Conservation (phyloP, 92 coral and sea anemone genomes). For the Plumapathes pennacea region DNA sequence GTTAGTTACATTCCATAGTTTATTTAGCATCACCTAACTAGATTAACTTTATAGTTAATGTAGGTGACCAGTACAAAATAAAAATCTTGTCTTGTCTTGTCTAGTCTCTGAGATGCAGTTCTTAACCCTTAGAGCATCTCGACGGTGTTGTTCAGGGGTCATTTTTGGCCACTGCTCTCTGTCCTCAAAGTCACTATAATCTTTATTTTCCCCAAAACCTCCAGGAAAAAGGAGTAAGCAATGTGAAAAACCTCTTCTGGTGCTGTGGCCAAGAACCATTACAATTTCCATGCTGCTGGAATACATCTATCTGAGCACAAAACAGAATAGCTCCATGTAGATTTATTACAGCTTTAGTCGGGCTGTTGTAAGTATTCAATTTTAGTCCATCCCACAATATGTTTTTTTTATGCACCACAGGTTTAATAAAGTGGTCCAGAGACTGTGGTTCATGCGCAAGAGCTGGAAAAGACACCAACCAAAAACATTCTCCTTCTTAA, state of each 20-base stretch:
- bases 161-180: slow-evolving; percentile 50
- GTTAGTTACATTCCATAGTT: no score
- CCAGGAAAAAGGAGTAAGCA: slow-evolving; percentile 52
- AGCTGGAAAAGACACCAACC: no score
- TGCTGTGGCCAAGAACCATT: slow-evolving; percentile 58
- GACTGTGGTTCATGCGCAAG: slow-evolving; percentile 39
- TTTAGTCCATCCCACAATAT: slow-evolving; percentile 37
- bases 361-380: slow-evolving; percentile 15
- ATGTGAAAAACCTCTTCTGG: slow-evolving; percentile 58
- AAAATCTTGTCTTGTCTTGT: no score
- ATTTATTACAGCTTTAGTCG: slow-evolving; percentile 17
- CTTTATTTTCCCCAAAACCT: slow-evolving; percentile 33
- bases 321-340: slow-evolving; percentile 40
- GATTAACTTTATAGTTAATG: no score
- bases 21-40: no score
- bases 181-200: slow-evolving; percentile 56
- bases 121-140: slow-evolving; percentile 32
- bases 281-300: slow-evolving; percentile 60
- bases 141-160: slow-evolving; percentile 31
- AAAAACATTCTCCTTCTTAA: slow-evolving; percentile 38
- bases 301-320: slow-evolving; percentile 41
- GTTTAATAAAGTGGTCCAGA: slow-evolving; percentile 42
- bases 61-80: no score
- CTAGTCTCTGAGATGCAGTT: slow-evolving; percentile 18
- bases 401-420: no score